phyloP scores from a whole-genome alignment of 2,113 vertebrate genomes.

The Peromyscus polionotus region DNA sequence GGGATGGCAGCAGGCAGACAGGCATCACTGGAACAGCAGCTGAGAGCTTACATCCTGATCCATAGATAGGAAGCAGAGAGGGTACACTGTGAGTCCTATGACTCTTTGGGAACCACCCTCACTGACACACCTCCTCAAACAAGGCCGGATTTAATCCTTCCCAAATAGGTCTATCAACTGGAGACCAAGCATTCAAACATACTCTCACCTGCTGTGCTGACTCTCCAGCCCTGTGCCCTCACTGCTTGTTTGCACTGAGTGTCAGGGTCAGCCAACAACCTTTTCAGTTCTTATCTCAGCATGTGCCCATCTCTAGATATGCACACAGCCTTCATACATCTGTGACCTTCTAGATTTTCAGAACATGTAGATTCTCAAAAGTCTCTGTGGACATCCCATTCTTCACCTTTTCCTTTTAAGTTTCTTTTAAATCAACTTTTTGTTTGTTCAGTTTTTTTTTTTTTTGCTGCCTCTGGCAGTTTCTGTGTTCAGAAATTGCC shows the following conservation, averaged over 20 bases:
- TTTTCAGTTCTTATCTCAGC: neutral
- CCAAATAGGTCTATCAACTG: neutral
- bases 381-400: neutral
- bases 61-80: neutral
- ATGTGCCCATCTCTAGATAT: neutral
- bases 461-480: neutral
- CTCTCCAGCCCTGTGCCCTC: neutral
- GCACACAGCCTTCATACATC: neutral
- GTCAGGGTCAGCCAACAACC: neutral
- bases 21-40: neutral
- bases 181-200: neutral
- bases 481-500: neutral
- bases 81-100: neutral
- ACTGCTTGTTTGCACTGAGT: neutral
- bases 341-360: neutral
- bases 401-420: neutral
- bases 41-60: neutral
- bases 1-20: neutral
- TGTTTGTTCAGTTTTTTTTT: conserved; percentile 28
- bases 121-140: neutral
- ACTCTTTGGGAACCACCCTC: neutral
- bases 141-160: neutral
- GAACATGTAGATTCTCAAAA: neutral
- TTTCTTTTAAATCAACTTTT: neutral
- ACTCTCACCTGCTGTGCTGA: accelerated